Evolutionary conservation across 1,140 invertebrate species (phyloP).

Genomic region (Kradibia gibbosae): DNA sequence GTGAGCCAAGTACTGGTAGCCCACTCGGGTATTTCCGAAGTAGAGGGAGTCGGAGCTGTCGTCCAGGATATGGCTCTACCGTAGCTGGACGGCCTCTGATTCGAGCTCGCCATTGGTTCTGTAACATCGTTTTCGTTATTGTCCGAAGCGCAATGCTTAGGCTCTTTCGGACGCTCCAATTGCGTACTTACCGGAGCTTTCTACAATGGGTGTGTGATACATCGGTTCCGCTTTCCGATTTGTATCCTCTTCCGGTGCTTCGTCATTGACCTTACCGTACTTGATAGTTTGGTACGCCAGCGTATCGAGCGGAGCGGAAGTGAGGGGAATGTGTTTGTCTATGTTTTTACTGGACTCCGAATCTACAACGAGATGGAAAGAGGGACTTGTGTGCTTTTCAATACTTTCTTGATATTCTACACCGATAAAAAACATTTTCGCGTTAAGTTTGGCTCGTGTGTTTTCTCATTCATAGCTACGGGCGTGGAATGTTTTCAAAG

Average conservation of each 20-base stretch:
- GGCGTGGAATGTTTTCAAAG: too few relatives aligned
- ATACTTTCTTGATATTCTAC: too few relatives aligned
- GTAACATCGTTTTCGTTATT: neutral
- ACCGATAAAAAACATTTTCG: too few relatives aligned
- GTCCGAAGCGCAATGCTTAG: neutral
- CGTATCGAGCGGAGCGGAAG: slow-evolving; percentile 15
- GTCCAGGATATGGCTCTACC: slow-evolving; percentile 68
- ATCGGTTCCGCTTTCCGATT: slow-evolving; percentile 35
- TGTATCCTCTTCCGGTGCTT: slow-evolving; percentile 35
- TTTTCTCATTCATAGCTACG: too few relatives aligned
- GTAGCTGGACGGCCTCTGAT: slow-evolving; percentile 28
- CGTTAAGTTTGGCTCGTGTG: too few relatives aligned
- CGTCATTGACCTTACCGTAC: slow-evolving; percentile 49
- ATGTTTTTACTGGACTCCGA: neutral
- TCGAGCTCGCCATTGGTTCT: slow-evolving; percentile 4
- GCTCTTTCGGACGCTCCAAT: neutral
- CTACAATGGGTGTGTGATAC: slow-evolving; percentile 30
- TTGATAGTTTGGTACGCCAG: slow-evolving; percentile 33
- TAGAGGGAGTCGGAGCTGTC: slow-evolving; percentile 22
- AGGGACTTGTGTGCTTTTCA: neutral
- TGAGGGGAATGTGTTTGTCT: neutral
- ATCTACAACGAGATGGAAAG: slow-evolving; percentile 12
- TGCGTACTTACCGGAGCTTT: slow-evolving; percentile 30
- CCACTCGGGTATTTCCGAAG: slow-evolving; percentile 67
- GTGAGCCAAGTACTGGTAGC: slow-evolving; percentile 65